Percentiles rank a stretch among this genome's conserved stretches.
These are phyloP conservation scores for Trissolcus japonicus DNA, from an alignment of 2,888 invertebrate genomes.

Conservation along the genomic window DNA sequence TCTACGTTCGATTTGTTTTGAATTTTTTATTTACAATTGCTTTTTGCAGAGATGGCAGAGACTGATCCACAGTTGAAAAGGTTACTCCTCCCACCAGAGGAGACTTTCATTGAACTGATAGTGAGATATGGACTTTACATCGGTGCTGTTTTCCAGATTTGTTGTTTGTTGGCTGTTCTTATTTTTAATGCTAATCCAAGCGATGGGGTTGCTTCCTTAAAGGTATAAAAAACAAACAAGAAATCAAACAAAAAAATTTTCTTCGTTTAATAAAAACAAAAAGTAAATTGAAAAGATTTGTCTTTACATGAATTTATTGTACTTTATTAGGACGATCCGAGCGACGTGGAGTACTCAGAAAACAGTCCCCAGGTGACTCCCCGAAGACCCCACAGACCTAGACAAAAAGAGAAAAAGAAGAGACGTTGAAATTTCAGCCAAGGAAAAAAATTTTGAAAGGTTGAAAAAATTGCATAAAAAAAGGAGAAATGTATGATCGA, in stretches of 20 bases:
- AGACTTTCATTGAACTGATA: constrained; percentile 71
- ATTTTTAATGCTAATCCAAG: constrained; percentile 77
- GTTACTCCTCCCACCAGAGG: constrained; percentile 72
- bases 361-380: constrained; percentile 85
- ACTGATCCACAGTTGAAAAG: constrained; percentile 72
- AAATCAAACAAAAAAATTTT: neutral
- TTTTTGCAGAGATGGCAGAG: constrained; percentile 68
- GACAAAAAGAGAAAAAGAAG: constrained; percentile 85
- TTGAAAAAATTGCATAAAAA: too few species aligned
- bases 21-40: neutral
- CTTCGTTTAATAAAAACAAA: too few species aligned
- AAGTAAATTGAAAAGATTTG: too few species aligned
- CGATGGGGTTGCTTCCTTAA: constrained; percentile 71
- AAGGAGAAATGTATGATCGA: too few species aligned
- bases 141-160: constrained; percentile 91
- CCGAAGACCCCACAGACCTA: constrained; percentile 80
- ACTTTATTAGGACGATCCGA: constrained; percentile 79
- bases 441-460: neutral
- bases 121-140: constrained; percentile 83
- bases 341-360: constrained; percentile 85
- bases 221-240: constrained; percentile 61
- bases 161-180: constrained; percentile 89
- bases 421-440: constrained; percentile 77
- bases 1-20: too few species aligned
- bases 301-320: too few species aligned